These are phyloP conservation scores for Druon quercuslanigerum DNA, from an alignment of 1,140 invertebrate genomes.

Conservation along the genomic window DNA sequence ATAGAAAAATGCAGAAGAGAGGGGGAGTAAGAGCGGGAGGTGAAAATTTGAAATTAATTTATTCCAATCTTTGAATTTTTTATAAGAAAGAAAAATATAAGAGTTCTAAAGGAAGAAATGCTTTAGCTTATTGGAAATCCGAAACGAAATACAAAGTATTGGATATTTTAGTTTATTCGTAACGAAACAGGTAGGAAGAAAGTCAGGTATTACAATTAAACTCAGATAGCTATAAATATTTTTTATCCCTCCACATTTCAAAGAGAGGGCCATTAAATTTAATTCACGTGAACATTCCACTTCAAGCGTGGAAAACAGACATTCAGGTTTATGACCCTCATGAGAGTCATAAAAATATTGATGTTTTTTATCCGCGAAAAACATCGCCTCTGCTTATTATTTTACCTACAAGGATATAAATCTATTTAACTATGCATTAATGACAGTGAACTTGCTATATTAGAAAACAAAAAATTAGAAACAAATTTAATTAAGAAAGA, in stretches of 20 bases:
- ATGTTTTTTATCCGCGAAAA: constrained; percentile 26
- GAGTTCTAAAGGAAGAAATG: too few relatives aligned
- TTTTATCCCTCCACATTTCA: constrained; percentile 1
- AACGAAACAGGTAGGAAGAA: too few relatives aligned
- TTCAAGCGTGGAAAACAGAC: not conserved
- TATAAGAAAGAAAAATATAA: too few relatives aligned
- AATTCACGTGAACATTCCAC: constrained; percentile 10
- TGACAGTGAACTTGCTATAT: not conserved
- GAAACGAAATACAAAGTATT: too few relatives aligned
- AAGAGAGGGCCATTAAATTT: constrained; percentile 1
- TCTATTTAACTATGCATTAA: not conserved
- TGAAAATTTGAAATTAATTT: too few relatives aligned
- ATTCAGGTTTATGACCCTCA: constrained; percentile 25
- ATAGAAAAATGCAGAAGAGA: too few relatives aligned
- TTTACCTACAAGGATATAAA: constrained; percentile 4
- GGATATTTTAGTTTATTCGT: too few relatives aligned
- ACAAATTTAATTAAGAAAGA: too few relatives aligned
- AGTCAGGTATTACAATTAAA: not conserved
- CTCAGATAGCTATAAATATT: not conserved
- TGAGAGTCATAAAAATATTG: constrained; percentile 24
- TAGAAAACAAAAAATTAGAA: too few relatives aligned
- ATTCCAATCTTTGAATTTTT: too few relatives aligned
- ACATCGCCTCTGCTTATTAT: not conserved
- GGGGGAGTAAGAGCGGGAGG: too few relatives aligned
- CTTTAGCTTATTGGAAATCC: too few relatives aligned